Evolutionary conservation across 1,140 invertebrate species (phyloP).

Genomic region (Armadillidium nasatum): DNA sequence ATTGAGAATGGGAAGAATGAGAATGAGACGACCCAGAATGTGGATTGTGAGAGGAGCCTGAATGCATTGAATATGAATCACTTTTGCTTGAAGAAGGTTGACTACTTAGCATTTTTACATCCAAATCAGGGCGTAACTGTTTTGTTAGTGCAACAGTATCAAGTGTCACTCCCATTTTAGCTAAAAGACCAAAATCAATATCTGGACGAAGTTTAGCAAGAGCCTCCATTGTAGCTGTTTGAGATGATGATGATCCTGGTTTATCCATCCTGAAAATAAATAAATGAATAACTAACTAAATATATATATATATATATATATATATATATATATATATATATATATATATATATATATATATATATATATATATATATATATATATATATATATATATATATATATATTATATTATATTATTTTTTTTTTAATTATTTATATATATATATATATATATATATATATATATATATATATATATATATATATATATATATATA

Average conservation of each 20-base stretch:
- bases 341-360: no score
- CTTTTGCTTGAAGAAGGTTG: slow-evolving; percentile 34
- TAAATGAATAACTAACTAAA: no score
- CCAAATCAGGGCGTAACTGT: slow-evolving; percentile 38
- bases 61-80: slow-evolving; percentile 30
- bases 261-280: slow-evolving; percentile 4
- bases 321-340: no score
- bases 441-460: no score
- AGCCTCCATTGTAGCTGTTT: slow-evolving; percentile 42
- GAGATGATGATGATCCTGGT: slow-evolving; percentile 26
- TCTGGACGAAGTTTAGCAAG: slow-evolving; percentile 40
- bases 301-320: no score
- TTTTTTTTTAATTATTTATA: no score
- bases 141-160: slow-evolving; percentile 40
- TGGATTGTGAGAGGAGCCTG: background rate
- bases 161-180: slow-evolving; percentile 44
- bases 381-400: no score
- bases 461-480: no score
- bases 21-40: slow-evolving; percentile 10
- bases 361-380: no score
- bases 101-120: slow-evolving; percentile 41
- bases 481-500: no score
- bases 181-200: slow-evolving; percentile 41
- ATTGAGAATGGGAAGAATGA: slow-evolving; percentile 27
- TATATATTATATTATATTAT: no score